Base-by-base conservation (phyloP, 2,888 invertebrate species). In the Chamaedrilus cognettii region DNA sequence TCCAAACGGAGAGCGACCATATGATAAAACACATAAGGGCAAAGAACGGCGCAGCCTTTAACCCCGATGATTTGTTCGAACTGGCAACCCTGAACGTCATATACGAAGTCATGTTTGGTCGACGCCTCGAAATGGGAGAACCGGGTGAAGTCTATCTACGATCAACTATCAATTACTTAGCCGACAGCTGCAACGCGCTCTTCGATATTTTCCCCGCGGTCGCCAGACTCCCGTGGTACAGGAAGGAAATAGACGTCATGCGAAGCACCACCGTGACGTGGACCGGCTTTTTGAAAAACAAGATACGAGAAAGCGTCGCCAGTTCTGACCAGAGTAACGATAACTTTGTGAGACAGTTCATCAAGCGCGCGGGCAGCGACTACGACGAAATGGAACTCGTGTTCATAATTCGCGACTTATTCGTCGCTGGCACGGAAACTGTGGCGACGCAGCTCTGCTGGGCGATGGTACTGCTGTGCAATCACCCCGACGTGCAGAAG, bases 371-470 rank as follows among this genome's bases (percentile, higher is more conserved):
- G 11, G 55, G 55, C 11, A 23, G 26, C 11, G 7, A 11, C 7
- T 23, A 23, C 5, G 55, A 52, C 11, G 55, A 52, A 19, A 26
- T 19, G 11, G 26, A 7, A 52, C n/a, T 59, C 28, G 5, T 28
- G 1, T 50, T 30, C 7, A 59, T 57, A 0, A 23, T 60, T 33
- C 33, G 65, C 49, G 65, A 60, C 19, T 15, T 60, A 2, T 15
- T 65, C 50, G 26, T 32, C 3, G 65, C 65, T 50, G 65, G 51
- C n/a, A 51, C 60, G 3, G 60, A 65, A 19, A 65, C 65, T 26
- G 60, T 51, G 1, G 50, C 60, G 2, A 50, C 26, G 15, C 7
- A 60, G 4, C 1, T 65, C 7, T 23, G 28, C 26, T 65, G 65
- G 65, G 26, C 49, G 3, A 5, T 65, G 30, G 26, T 50, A 5